Evolutionary conservation across 1,140 invertebrate species (phyloP).

Genomic region (Drosophila simulans): DNA sequence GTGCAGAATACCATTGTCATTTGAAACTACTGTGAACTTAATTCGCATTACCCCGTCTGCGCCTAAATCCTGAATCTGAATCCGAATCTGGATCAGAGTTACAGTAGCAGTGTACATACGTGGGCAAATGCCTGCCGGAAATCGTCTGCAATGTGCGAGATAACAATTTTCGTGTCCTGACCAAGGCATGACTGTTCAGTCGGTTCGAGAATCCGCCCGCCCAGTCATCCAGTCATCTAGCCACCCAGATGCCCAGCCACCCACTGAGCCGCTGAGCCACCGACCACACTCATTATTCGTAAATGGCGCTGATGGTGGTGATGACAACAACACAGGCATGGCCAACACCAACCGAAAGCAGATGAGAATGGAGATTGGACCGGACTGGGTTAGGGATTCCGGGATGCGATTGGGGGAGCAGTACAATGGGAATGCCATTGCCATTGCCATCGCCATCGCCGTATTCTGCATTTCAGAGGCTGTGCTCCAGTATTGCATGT

Average conservation of each 20-base stretch:
- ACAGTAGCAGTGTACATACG: slow-evolving; percentile 10
- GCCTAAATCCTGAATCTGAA: slow-evolving; percentile 2
- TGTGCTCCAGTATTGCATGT: slow-evolving; percentile 48
- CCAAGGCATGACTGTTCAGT: slow-evolving; percentile 39
- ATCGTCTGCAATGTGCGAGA: slow-evolving; percentile 79
- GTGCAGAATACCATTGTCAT: slow-evolving; percentile 41
- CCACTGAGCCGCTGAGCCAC: slow-evolving; percentile 3
- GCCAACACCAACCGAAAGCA: slow-evolving; percentile 42
- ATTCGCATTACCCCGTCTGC: slow-evolving; percentile 48
- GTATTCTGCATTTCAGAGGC: slow-evolving; percentile 62
- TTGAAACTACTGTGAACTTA: slow-evolving; percentile 71
- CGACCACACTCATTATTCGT: slow-evolving; percentile 77
- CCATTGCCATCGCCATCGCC: slow-evolving; percentile 23
- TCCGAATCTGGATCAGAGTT: slow-evolving; percentile 18
- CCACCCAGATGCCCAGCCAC: too few species aligned
- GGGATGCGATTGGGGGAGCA: slow-evolving; percentile 16
- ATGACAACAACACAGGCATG: slow-evolving; percentile 63
- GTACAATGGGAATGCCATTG: slow-evolving; percentile 46
- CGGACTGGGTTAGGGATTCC: slow-evolving; percentile 5
- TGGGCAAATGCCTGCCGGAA: slow-evolving; percentile 69
- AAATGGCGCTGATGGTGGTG: slow-evolving; percentile 80
- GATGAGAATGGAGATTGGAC: slow-evolving; percentile 12
- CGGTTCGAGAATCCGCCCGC: background rate
- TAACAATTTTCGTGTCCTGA: slow-evolving; percentile 79
- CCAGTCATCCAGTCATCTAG: background rate